phyloP scores from a whole-genome alignment of 2,888 invertebrate genomes.

The Falcaria lacertinaria region DNA sequence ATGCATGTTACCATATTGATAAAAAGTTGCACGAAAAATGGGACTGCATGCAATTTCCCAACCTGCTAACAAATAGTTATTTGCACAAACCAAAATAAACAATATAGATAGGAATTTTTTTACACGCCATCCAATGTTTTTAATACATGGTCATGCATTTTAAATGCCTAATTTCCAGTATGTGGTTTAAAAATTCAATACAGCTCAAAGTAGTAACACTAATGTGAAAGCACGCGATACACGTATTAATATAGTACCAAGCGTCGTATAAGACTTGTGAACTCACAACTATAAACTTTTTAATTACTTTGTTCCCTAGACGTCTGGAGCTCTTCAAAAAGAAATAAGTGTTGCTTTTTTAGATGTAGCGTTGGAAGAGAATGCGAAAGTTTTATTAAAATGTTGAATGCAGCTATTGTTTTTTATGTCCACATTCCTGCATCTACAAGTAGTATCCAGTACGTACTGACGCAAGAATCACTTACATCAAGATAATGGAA shows the following conservation, averaged over 20 bases:
- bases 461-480: too few species aligned
- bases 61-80: conserved; percentile 1
- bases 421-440: too few species aligned
- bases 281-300: conserved; percentile 46
- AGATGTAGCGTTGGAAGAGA: conserved; percentile 11
- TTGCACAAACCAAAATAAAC: conserved; percentile 21
- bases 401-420: too few species aligned
- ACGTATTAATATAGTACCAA: conserved; percentile 40
- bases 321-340: conserved; percentile 34
- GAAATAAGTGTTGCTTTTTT: conserved; percentile 31
- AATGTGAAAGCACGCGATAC: conserved; percentile 35
- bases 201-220: conserved; percentile 35
- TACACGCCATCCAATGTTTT: conserved; percentile 27
- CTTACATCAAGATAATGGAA: too few species aligned
- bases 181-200: conserved; percentile 4
- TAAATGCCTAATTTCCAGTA: conserved; percentile 19
- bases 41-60: neutral
- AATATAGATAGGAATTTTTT: conserved; percentile 20
- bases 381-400: neutral
- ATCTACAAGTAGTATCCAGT: too few species aligned
- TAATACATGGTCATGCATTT: conserved; percentile 39
- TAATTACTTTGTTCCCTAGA: conserved; percentile 52
- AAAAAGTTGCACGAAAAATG: neutral
- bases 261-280: conserved; percentile 19
- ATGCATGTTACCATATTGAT: neutral